These are phyloP conservation scores for Calosoma granatense DNA, from an alignment of 1,140 invertebrate species.

Conservation along the genomic window DNA sequence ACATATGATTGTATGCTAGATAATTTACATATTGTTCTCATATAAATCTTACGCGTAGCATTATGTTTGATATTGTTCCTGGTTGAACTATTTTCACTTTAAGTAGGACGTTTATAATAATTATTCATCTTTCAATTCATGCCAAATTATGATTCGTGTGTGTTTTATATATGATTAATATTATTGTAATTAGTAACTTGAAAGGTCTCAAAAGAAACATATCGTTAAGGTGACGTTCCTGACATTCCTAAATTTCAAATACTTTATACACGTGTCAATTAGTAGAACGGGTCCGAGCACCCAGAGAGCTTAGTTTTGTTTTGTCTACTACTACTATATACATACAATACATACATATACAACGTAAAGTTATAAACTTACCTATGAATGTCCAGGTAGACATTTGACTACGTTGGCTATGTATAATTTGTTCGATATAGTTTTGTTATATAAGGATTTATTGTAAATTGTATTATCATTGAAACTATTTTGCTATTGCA, in stretches of 20 bases:
- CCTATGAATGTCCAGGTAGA: not conserved
- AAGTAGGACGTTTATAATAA: no score
- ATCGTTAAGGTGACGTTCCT: not conserved
- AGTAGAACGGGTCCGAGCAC: no score
- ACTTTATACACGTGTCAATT: not conserved
- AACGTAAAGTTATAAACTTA: not conserved
- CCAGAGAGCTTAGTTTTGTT: not conserved
- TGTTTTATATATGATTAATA: no score
- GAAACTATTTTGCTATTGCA: conserved; percentile 8
- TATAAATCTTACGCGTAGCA: no score
- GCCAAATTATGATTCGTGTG: no score
- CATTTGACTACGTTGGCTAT: no score
- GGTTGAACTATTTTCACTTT: no score
- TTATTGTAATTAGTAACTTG: not conserved
- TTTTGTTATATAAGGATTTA: not conserved
- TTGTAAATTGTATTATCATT: not conserved
- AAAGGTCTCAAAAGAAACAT: not conserved
- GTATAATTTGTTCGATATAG: not conserved
- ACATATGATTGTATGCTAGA: no score
- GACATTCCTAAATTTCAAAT: not conserved
- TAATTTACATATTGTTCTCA: no score
- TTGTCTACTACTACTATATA: no score
- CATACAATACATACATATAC: not conserved
- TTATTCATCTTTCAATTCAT: not conserved
- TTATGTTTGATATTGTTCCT: no score